Evolutionary conservation across 2,113 vertebrate species (phyloP).

Genomic region (Sula dactylatra): DNA sequence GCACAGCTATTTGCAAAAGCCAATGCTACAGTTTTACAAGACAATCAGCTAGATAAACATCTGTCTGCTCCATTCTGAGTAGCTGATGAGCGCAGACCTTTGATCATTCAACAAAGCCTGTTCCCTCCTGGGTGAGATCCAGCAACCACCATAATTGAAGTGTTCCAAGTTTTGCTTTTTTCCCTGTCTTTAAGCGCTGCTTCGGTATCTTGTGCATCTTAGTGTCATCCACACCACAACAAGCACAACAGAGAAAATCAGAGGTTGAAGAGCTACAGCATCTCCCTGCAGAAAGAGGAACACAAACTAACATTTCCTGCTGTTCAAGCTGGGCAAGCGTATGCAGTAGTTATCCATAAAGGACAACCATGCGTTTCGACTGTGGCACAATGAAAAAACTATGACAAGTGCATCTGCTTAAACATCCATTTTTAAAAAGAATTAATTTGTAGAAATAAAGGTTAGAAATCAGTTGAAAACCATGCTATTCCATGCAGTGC

Average conservation of each 20-base stretch:
- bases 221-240: background rate
- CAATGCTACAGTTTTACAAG: conserved; percentile 16
- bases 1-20: conserved; percentile 16
- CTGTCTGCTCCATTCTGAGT: conserved; percentile 8
- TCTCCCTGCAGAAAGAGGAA: background rate
- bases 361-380: background rate
- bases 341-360: background rate
- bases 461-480: background rate
- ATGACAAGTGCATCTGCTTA: background rate
- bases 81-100: background rate
- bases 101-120: background rate
- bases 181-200: rapidly evolving
- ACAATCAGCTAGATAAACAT: background rate
- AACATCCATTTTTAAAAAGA: background rate
- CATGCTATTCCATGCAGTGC: background rate
- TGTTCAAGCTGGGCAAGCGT: background rate
- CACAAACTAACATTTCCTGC: background rate
- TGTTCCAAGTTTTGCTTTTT: background rate
- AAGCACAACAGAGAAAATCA: background rate
- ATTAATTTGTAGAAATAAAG: background rate
- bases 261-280: background rate
- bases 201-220: background rate
- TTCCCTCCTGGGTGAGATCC: background rate
- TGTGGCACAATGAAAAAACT: background rate
- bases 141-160: background rate